Conservation (phyloP, 2,113 vertebrate species). For the Fulmarus glacialis region DNA sequence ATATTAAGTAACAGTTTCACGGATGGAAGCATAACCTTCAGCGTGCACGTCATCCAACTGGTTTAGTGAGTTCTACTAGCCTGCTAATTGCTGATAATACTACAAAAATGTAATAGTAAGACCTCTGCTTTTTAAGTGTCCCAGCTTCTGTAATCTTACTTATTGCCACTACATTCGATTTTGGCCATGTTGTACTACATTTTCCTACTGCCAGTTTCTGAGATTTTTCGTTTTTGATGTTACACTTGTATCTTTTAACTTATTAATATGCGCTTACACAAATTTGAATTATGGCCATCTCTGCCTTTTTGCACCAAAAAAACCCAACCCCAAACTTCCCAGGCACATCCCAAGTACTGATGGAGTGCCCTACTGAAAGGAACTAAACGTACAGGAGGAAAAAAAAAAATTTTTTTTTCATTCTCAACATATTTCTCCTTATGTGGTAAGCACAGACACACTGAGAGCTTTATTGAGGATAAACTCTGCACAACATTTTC, state of each 20-base stretch:
- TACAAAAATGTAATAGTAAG: neutral
- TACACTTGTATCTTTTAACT: neutral
- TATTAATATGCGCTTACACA: neutral
- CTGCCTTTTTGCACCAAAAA: neutral
- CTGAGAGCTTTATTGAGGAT: neutral
- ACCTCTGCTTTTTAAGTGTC: neutral
- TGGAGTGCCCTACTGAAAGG: neutral
- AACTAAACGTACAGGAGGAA: neutral
- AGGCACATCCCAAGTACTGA: neutral
- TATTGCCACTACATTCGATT: neutral
- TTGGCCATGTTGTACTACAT: neutral
- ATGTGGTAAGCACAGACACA: neutral
- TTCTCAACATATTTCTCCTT: neutral
- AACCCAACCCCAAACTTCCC: neutral
- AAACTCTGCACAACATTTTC: neutral
- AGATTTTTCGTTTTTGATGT: neutral
- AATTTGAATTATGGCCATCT: neutral
- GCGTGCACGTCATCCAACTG: conserved; percentile 22
- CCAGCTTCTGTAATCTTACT: neutral
- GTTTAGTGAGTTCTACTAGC: conserved; percentile 36
- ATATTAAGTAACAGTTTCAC: neutral
- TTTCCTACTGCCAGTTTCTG: neutral
- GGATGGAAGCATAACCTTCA: neutral
- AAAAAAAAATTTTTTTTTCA: neutral
- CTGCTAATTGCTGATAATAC: neutral